Percentiles rank a stretch among this genome's conserved stretches.
Evolutionary conservation across 2,888 invertebrate genomes (phyloP).

Genomic region (Scaptomyza tumidula): DNA sequence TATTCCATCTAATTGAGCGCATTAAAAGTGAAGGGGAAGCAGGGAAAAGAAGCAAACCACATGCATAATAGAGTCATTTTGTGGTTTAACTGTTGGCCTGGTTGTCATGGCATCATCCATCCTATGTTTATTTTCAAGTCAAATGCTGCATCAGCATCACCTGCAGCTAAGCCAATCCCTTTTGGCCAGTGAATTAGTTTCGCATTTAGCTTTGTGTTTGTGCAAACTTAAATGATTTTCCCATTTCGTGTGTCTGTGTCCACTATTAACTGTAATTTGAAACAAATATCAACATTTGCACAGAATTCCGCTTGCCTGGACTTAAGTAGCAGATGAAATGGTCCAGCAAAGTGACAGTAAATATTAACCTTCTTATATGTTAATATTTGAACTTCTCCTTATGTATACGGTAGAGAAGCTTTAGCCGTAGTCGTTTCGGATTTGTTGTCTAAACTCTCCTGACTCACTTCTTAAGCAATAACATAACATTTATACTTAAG

Average conservation of each 20-base stretch:
- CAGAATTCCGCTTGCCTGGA: neutral
- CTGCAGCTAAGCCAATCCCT: neutral
- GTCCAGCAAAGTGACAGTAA: conserved; percentile 17
- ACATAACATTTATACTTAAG: conserved; percentile 2
- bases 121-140: conserved; percentile 40
- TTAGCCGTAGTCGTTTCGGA: neutral
- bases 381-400: conserved; percentile 4
- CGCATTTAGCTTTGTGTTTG: neutral
- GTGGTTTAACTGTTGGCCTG: neutral
- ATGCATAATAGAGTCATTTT: conserved; percentile 10
- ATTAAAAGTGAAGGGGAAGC: neutral
- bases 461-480: neutral
- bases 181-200: neutral
- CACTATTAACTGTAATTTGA: conserved; percentile 33
- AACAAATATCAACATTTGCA: conserved; percentile 43
- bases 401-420: neutral
- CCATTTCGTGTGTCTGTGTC: conserved; percentile 2
- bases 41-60: neutral
- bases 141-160: conserved; percentile 24
- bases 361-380: conserved; percentile 28
- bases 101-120: conserved; percentile 19
- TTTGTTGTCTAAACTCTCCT: too few species aligned
- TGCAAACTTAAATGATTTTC: conserved; percentile 23
- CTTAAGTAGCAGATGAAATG: neutral
- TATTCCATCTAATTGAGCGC: conserved; percentile 32